Percentiles rank a stretch among this genome's conserved stretches.
These are phyloP conservation scores for Protobothrops flavoviridis DNA, from an alignment of 2,113 vertebrate species.

Conservation along the genomic window DNA sequence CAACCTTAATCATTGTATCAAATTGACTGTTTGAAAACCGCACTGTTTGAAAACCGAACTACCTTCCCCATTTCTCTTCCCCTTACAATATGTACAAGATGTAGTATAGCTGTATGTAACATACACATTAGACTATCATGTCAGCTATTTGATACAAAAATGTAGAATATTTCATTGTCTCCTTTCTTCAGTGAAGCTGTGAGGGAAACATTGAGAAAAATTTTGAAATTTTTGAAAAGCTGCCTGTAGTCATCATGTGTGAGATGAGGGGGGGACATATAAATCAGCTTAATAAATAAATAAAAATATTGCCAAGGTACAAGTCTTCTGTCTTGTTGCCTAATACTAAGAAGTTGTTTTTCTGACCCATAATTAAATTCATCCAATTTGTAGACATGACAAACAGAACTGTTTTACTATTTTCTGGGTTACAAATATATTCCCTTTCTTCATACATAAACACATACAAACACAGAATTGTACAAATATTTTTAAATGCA, in stretches of 20 bases:
- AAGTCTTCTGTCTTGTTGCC: neutral
- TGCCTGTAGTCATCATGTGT: too few species aligned
- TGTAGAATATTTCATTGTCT: neutral
- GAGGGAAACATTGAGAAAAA: neutral
- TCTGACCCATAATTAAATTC: neutral
- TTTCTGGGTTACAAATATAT: neutral
- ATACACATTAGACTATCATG: neutral
- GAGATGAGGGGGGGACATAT: too few species aligned
- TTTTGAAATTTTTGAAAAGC: neutral
- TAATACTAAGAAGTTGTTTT: neutral
- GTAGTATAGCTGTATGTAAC: neutral
- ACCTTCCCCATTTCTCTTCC: neutral
- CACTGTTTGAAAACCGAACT: neutral
- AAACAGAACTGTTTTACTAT: neutral
- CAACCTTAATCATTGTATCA: neutral
- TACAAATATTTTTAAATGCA: neutral
- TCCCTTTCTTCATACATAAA: neutral
- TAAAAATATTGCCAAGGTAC: neutral
- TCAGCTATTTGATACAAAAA: neutral
- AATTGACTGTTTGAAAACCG: neutral
- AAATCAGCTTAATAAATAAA: neutral
- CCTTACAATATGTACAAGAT: neutral
- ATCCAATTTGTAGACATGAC: neutral
- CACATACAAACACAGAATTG: neutral
- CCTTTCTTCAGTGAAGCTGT: neutral